A percentile compares a stretch with the other conserved stretches of the same genome.
These are phyloP conservation scores for Gadus chalcogrammus DNA, from an alignment of 2,113 vertebrate species.

Conservation along the genomic window DNA sequence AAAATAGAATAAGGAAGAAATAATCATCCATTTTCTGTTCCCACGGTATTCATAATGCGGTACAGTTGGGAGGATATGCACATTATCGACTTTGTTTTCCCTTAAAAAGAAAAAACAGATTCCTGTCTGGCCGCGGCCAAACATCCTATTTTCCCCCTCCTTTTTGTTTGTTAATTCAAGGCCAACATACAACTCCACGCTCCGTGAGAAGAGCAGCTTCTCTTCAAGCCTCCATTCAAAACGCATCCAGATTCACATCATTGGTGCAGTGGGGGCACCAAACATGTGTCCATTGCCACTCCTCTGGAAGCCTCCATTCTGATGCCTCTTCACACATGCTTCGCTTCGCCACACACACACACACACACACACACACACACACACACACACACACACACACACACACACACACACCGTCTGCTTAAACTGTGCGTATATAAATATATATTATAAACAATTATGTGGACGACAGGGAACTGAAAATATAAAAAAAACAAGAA, in stretches of 20 bases:
- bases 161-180: constrained; percentile 66
- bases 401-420: constrained; percentile 67
- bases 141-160: constrained; percentile 56
- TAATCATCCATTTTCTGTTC: constrained; percentile 88
- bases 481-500: constrained; percentile 40
- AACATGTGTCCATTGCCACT: constrained; percentile 61
- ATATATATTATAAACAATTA: constrained; percentile 58
- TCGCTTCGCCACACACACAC: constrained; percentile 35
- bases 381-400: constrained; percentile 67
- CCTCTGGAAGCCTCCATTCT: constrained; percentile 72
- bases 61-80: constrained; percentile 98
- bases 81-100: constrained; percentile 77
- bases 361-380: constrained; percentile 59
- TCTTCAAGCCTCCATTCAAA: constrained; percentile 68
- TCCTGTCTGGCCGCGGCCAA: constrained; percentile 66
- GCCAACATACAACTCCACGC: constrained; percentile 73
- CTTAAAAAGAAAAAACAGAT: constrained; percentile 66
- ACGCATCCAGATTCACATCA: constrained; percentile 76
- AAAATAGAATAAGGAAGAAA: constrained; percentile 71
- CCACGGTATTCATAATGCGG: constrained; percentile 93
- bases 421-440: constrained; percentile 62
- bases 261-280: constrained; percentile 64
- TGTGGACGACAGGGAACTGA: constrained; percentile 13
- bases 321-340: constrained; percentile 31
- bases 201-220: constrained; percentile 73